These are phyloP conservation scores for Ochotona curzoniae DNA, from an alignment of 2,113 vertebrate species.

Conservation along the genomic window DNA sequence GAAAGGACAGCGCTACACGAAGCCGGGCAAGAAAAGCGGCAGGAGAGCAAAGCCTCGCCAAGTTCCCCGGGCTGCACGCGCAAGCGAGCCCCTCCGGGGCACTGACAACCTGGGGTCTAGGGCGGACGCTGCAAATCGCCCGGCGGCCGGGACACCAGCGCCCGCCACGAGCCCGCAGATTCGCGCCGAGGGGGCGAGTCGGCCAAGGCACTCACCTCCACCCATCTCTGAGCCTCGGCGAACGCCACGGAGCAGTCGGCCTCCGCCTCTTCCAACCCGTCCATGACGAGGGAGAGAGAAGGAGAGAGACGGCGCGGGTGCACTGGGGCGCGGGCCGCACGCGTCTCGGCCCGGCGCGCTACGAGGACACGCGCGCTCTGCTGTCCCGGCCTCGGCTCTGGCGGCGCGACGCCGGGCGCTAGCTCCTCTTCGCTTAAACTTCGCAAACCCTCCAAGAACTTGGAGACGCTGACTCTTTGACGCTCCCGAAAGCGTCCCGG, in stretches of 20 bases:
- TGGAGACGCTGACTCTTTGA: neutral
- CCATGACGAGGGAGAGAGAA: conserved; percentile 81
- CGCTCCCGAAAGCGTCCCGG: neutral
- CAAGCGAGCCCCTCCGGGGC: neutral
- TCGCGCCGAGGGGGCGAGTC: neutral
- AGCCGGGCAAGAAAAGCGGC: accelerated
- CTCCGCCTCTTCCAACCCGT: conserved; percentile 88
- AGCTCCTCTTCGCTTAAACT: neutral
- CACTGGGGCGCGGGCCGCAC: neutral
- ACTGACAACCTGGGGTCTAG: neutral
- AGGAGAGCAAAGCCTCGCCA: neutral
- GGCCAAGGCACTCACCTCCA: conserved; percentile 90
- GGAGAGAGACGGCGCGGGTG: neutral
- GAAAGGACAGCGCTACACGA: too few relatives aligned
- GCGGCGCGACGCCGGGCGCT: conserved; percentile 43
- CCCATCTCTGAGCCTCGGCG: conserved; percentile 92
- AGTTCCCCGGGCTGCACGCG: neutral
- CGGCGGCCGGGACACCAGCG: neutral
- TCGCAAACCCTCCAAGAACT: conserved; percentile 50
- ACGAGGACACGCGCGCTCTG: neutral
- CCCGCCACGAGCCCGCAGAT: neutral
- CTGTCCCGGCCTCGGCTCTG: neutral
- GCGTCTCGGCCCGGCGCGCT: neutral
- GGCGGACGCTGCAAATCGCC: neutral
- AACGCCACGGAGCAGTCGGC: conserved; percentile 88